These are phyloP conservation scores for Tolypeutes matacus DNA, from an alignment of 2,797 vertebrate genomes.

Conservation along the genomic window DNA sequence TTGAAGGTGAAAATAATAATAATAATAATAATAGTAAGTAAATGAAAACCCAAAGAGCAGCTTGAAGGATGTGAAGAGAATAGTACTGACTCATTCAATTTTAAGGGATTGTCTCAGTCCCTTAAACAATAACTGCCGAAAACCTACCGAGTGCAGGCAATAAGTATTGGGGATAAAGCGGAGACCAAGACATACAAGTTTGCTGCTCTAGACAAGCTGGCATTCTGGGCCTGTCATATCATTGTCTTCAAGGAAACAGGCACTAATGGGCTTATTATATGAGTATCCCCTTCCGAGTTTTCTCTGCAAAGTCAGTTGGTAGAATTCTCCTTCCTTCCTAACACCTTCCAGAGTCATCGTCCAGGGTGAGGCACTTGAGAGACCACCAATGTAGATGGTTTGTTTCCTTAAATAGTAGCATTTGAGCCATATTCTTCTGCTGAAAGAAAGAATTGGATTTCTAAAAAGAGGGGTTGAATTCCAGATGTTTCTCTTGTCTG, in stretches of 20 bases:
- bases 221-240: neutral
- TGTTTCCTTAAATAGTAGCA: neutral
- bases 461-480: slow-evolving; percentile 12
- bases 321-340: neutral
- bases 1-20: neutral
- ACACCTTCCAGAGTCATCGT: neutral
- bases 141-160: neutral
- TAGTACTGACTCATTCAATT: neutral
- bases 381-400: neutral
- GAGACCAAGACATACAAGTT: neutral
- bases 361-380: neutral
- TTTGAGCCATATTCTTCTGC: neutral
- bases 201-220: neutral
- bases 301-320: neutral
- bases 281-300: neutral
- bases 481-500: neutral
- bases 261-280: neutral
- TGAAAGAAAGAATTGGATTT: neutral
- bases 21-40: neutral
- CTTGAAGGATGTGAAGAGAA: neutral
- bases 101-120: neutral
- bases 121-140: neutral
- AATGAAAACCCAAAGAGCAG: neutral
- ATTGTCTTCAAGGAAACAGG: neutral
- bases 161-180: too few relatives aligned